These are phyloP conservation scores for Mactra quadrangularis DNA, from an alignment of 1,140 invertebrate species.

Conservation along the genomic window DNA sequence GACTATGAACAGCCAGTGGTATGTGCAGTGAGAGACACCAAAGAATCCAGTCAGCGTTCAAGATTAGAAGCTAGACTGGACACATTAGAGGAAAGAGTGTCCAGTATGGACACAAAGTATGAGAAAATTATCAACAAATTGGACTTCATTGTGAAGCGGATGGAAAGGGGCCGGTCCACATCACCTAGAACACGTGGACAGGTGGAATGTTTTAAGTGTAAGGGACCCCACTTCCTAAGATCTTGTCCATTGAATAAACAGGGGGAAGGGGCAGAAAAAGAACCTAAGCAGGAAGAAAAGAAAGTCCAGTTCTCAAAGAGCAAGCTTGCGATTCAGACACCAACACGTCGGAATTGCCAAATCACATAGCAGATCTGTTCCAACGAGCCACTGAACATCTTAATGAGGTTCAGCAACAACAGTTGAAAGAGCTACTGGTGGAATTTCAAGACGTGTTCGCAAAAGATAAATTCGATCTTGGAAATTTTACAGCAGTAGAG, in stretches of 20 bases:
- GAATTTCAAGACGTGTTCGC: slow-evolving; percentile 48
- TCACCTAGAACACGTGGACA: neutral
- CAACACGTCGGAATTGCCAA: neutral
- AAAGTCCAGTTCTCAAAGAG: neutral
- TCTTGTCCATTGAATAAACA: neutral
- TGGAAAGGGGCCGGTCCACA: neutral
- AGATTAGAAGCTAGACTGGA: neutral
- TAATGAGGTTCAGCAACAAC: neutral
- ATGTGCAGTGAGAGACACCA: too few species aligned
- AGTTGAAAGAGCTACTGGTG: neutral
- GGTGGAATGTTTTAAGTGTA: neutral
- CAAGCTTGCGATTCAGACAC: too few species aligned
- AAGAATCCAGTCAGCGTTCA: neutral
- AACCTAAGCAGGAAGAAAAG: neutral
- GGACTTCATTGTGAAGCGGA: neutral
- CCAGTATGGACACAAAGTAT: neutral
- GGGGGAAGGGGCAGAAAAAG: neutral
- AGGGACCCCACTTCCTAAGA: neutral
- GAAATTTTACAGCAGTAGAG: slow-evolving; percentile 6
- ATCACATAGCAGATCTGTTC: slow-evolving; percentile 28
- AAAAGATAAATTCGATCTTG: slow-evolving; percentile 43
- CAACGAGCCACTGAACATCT: neutral
- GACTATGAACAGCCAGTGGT: neutral
- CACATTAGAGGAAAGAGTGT: neutral
- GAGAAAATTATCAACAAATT: neutral